Conservation (phyloP, 2,888 invertebrate genomes). For the Plebejus anna region DNA sequence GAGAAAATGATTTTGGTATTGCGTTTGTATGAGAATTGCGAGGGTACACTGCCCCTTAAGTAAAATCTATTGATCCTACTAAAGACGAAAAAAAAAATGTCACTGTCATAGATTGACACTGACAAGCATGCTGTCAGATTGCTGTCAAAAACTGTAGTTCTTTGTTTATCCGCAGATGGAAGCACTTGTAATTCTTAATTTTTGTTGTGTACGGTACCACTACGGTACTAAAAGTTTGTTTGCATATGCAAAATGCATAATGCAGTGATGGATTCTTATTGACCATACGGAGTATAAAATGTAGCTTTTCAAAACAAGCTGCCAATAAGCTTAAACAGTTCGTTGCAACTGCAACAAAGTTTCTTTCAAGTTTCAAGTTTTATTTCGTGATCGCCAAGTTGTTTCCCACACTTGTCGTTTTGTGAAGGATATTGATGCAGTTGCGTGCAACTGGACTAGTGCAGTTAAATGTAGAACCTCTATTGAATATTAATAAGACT, state of each 20-base stretch:
- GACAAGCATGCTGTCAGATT: neutral
- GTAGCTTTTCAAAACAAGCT: neutral
- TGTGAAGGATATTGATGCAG: conserved; percentile 42
- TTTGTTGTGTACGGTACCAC: neutral
- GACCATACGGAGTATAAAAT: neutral
- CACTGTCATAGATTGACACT: conserved; percentile 1
- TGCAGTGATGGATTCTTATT: neutral
- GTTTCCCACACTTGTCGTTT: conserved; percentile 25
- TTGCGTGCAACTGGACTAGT: conserved; percentile 42
- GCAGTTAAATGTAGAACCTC: conserved; percentile 26
- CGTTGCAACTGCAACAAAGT: neutral
- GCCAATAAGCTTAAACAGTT: neutral
- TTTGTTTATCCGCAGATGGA: conserved; percentile 26
- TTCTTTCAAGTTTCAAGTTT: conserved; percentile 6
- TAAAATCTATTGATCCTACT: too few relatives aligned
- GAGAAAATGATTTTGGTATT: too few relatives aligned
- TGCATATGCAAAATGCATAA: neutral
- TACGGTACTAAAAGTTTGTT: neutral
- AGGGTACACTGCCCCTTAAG: too few relatives aligned
- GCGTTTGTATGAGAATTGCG: too few relatives aligned
- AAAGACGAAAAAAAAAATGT: neutral
- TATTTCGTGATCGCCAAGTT: neutral
- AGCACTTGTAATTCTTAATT: neutral
- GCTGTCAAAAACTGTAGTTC: conserved; percentile 16
- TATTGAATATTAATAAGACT: neutral